Evolutionary conservation across 2,113 vertebrate species (phyloP), one percentile per base, ranked within the genome.

Genomic region (Polyodon spathula): DNA sequence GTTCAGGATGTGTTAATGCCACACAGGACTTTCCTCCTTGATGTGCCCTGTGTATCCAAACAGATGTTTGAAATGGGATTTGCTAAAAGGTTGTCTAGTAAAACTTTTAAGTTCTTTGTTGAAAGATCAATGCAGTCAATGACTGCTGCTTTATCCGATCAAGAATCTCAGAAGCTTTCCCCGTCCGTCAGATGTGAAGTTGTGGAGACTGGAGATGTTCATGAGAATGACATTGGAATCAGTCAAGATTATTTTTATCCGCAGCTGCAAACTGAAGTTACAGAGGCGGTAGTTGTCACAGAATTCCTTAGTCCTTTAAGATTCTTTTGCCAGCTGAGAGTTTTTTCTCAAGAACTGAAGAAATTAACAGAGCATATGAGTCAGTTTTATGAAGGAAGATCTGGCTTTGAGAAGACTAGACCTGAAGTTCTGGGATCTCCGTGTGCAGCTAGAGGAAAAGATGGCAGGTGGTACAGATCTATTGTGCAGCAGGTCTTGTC

Each of bases 401-500:
- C 63, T 53, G 69, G 70, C 11, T 63, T 54, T 37, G 69, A 58
- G 43, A 69, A 72, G 38, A 73, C 78, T 8, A 66, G 69, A 3
- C 63, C 81, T 5, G 78, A 87, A 43, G 80, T 71, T 40, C 83
- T 92, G 10, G 93, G 94, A 1, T 87, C 79, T 0, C 88, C 94
- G 0, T 98, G 90, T 63, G 93, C 95, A 2, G 81, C 91, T 46
- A 89, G 80, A 63, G 87, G 88, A 56, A 61, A 63, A 37, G 92
- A 96, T 39, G 89, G 94, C 4, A 85, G 11, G 9, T 98, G 95
- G 94, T 91, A 92, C 73, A 86, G 94, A 44, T 92, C 91, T 0
- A 71, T 97, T 38, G 62, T 98, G 60, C 88, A 93, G 37, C 90
- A 95, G 62, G 70, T 83, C 3, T 67, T 86, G 4, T 63, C 69